A percentile compares a stretch with the other conserved stretches of the same genome.
Evolutionary conservation across 2,888 invertebrate genomes (phyloP).

Genomic region (Ennomos quercinarius): DNA sequence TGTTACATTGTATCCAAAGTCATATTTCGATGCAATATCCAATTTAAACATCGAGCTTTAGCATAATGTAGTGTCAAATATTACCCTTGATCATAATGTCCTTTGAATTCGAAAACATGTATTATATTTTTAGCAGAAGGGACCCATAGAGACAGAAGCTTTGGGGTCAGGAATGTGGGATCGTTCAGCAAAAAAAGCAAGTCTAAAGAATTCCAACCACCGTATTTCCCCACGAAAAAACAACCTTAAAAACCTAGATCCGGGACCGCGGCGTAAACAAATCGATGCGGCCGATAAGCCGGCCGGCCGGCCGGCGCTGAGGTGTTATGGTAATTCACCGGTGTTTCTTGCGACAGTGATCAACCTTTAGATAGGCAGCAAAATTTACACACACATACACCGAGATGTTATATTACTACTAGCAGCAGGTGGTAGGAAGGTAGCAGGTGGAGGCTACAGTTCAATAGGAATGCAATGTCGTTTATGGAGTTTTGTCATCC

Average conservation of each 20-base stretch:
- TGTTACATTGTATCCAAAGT: slow-evolving; percentile 8
- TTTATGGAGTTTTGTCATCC: not conserved
- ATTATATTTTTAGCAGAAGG: slow-evolving; percentile 4
- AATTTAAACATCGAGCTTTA: not conserved
- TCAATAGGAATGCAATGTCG: too few species aligned
- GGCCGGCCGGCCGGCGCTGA: slow-evolving; percentile 36
- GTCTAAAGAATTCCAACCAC: slow-evolving; percentile 26
- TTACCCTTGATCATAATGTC: slow-evolving; percentile 14
- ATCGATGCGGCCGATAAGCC: slow-evolving; percentile 54
- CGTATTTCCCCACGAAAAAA: slow-evolving; percentile 35
- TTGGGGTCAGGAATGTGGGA: slow-evolving; percentile 30
- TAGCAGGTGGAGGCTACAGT: not conserved
- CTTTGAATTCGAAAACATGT: slow-evolving; percentile 1
- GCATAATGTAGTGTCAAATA: slow-evolving; percentile 5
- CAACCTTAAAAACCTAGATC: slow-evolving; percentile 57
- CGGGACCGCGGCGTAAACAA: slow-evolving; percentile 54
- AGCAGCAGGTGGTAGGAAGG: not conserved
- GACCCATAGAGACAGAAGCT: slow-evolving; percentile 21
- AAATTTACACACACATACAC: not conserved
- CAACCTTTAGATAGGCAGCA: slow-evolving; percentile 3
- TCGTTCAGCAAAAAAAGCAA: slow-evolving; percentile 20
- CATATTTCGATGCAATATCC: not conserved
- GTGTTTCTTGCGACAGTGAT: slow-evolving; percentile 27
- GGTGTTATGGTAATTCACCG: slow-evolving; percentile 50
- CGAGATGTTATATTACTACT: not conserved